A percentile compares a stretch with the other conserved stretches of the same genome.
phyloP scores from a whole-genome alignment of 2,888 invertebrate species.

The Augiades crinisus region DNA sequence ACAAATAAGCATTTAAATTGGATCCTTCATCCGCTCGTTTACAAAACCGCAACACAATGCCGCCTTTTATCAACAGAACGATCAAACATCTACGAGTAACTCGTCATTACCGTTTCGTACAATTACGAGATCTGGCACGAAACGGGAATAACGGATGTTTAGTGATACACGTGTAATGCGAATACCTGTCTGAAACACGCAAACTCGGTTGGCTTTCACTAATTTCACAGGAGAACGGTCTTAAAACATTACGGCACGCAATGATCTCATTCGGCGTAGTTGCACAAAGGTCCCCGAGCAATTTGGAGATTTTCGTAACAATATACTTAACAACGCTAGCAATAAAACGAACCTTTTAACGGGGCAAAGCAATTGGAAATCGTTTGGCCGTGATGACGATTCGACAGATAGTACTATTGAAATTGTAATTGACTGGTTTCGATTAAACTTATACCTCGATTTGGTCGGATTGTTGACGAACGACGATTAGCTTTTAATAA shows the following conservation, averaged over 20 bases:
- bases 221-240: conserved; percentile 8
- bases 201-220: background rate
- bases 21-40: conserved; percentile 2
- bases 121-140: conserved; percentile 15
- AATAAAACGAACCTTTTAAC: conserved; percentile 38
- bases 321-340: background rate
- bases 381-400: conserved; percentile 44
- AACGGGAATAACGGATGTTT: conserved; percentile 9
- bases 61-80: conserved; percentile 9
- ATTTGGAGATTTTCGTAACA: background rate
- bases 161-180: no score
- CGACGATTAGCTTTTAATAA: no score
- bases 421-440: conserved; percentile 36
- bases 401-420: conserved; percentile 40
- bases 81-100: conserved; percentile 4
- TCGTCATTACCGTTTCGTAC: conserved; percentile 12
- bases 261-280: no score
- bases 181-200: conserved; percentile 7
- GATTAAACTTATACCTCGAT: conserved; percentile 12
- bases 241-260: no score
- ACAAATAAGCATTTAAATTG: background rate
- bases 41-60: conserved; percentile 9
- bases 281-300: background rate
- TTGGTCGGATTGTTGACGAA: no score
- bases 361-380: conserved; percentile 44